Conservation (phyloP, 2,113 vertebrate species). For the Antennarius striatus region DNA sequence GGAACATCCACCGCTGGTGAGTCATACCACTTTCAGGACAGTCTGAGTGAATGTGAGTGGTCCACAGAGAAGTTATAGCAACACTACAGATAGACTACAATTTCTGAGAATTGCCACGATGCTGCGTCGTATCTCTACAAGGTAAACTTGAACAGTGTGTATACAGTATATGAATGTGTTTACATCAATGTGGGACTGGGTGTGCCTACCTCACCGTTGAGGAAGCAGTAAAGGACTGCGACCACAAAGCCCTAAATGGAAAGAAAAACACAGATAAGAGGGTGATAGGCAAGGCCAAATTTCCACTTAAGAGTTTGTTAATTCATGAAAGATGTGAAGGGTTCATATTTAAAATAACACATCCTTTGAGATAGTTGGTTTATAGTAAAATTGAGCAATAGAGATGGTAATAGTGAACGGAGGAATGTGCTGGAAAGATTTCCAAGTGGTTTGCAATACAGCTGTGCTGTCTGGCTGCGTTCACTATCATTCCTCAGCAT, state of each 20-base stretch:
- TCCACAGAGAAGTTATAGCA: background rate
- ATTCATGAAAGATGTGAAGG: background rate
- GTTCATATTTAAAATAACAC: too few relatives aligned
- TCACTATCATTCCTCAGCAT: conserved; percentile 42
- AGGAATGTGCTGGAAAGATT: conserved; percentile 24
- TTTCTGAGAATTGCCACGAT: conserved; percentile 18
- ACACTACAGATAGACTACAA: conserved; percentile 9
- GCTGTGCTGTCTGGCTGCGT: conserved; percentile 30
- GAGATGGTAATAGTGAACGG: background rate
- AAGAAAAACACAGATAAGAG: conserved; percentile 43
- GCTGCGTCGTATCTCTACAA: conserved; percentile 4
- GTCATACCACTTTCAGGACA: conserved; percentile 30
- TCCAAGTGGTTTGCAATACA: conserved; percentile 9
- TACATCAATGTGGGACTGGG: conserved; percentile 21
- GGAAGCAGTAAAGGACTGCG: conserved; percentile 96
- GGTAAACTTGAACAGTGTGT: conserved; percentile 12
- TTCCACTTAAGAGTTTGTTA: background rate
- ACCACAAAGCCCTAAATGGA: conserved; percentile 91
- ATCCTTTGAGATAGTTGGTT: background rate
- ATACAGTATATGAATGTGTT: conserved; percentile 38
- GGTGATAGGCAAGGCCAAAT: conserved; percentile 9
- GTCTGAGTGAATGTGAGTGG: conserved; percentile 29
- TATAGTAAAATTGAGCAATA: conserved; percentile 1
- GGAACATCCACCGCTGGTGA: conserved; percentile 23
- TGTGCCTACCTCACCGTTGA: conserved; percentile 92